Base-by-base conservation (phyloP, 2,797 vertebrate species). In the Clarias platycephalus region DNA sequence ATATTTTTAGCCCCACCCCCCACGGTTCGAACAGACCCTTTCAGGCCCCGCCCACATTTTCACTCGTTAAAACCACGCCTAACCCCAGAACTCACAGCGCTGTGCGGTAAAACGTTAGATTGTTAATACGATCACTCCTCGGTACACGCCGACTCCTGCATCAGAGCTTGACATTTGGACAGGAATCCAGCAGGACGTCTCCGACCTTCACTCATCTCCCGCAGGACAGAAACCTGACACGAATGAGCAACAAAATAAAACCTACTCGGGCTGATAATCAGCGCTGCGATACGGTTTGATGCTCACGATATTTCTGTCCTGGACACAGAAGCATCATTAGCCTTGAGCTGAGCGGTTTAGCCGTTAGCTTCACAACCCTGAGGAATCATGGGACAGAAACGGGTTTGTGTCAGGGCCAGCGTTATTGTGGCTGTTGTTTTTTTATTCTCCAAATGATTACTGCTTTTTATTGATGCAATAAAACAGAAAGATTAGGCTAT, bases 181-280 rank as follows among this genome's bases (percentile, higher is more conserved):
- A 44, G 60, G 26, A 84, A 18, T 81, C 79, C 84, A 58, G 83
- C 67, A 64, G 83, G 68, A 66, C 28, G 58, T 71, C 77, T 60
- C 26, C 10, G 79, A 85, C 49, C 44, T 74, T 81, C 62, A 55
- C 40, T 64, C 28, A 22, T 57, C 20, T 81, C 84, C 84, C 60
- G 9, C 24, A 49, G 70, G 66, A 75, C 37, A 9, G 34, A 44
- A 55, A 63, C 78, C 84, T 64, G 40, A 70, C 75, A 70, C 15
- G 64, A 67, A 68, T 57, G 5, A 57, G 12, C 26, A 31, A 34
- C 9, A n/a, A 40, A 37, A 78, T 40, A 12, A n/a, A 76, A 34
- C 18, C 74, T 10, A 31, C 53, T 57, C 4, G 18, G 18, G 74
- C 74, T 76, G 53, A 78, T 62, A 7, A 77, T 37, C 31, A 15